Evolutionary conservation across 2,888 invertebrate species (phyloP).

Genomic region (Mechanitis messenoides): DNA sequence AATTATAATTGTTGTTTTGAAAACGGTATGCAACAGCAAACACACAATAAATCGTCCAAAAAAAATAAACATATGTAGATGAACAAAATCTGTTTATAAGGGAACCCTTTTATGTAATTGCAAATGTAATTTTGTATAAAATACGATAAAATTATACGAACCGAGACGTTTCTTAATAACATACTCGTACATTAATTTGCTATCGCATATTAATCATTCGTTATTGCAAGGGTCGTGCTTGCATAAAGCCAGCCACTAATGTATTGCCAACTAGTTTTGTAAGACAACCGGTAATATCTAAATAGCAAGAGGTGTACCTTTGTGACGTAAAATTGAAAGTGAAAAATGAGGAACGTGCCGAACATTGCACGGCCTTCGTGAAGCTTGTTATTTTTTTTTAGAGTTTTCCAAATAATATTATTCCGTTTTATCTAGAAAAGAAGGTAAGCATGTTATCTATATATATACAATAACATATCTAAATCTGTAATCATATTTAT

Average conservation of each 20-base stretch:
- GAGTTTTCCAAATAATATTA: too few relatives aligned
- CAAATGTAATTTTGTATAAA: constrained; percentile 10
- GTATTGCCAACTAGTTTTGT: constrained; percentile 21
- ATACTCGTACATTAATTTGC: constrained; percentile 36
- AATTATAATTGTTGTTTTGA: too few relatives aligned
- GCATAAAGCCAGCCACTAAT: constrained; percentile 26
- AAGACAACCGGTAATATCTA: constrained; percentile 8
- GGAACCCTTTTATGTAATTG: too few relatives aligned
- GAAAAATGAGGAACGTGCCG: constrained; percentile 5
- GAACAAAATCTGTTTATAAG: too few relatives aligned
- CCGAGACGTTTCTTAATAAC: constrained; percentile 48
- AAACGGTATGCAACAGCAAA: too few relatives aligned
- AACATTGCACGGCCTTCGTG: not conserved
- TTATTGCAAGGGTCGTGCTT: constrained; percentile 30
- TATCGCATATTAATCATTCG: constrained; percentile 31
- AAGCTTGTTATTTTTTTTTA: too few relatives aligned
- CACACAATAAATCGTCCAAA: too few relatives aligned
- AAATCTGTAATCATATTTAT: too few relatives aligned
- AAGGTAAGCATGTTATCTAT: too few relatives aligned
- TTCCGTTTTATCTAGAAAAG: too few relatives aligned
- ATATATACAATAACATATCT: too few relatives aligned
- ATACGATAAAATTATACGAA: constrained; percentile 27
- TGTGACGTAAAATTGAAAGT: constrained; percentile 15
- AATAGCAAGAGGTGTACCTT: constrained; percentile 2
- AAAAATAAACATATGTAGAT: too few relatives aligned